These are phyloP conservation scores for Acromyrmex charruanus DNA, from an alignment of 1,140 invertebrate genomes.

Conservation along the genomic window DNA sequence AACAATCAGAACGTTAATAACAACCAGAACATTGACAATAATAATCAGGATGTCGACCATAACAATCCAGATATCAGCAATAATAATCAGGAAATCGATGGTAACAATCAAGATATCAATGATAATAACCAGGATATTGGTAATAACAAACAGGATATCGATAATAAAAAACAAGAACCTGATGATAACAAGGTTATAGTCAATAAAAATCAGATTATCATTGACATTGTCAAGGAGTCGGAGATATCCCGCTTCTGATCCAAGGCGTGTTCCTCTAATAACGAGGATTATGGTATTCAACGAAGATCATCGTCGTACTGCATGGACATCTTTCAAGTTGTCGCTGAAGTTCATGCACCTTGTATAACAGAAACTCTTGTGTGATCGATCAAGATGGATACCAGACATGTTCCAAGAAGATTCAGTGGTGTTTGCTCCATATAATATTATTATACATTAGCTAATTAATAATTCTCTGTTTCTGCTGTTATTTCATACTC, in stretches of 20 bases:
- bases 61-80: conserved; percentile 65
- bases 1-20: neutral
- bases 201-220: conserved; percentile 40
- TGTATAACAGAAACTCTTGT: conserved; percentile 39
- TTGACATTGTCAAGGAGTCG: conserved; percentile 75
- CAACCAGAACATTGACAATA: neutral
- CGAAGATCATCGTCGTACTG: conserved; percentile 1
- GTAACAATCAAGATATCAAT: neutral
- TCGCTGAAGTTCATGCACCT: neutral
- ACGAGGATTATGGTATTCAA: conserved; percentile 33
- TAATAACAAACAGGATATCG: neutral
- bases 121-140: neutral
- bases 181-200: conserved; percentile 56
- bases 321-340: conserved; percentile 8
- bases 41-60: neutral
- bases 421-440: neutral
- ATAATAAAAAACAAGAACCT: neutral
- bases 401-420: neutral
- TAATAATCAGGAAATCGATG: conserved; percentile 19
- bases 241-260: conserved; percentile 85
- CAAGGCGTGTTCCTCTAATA: conserved; percentile 19
- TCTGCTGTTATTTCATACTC: too few species aligned
- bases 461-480: neutral
- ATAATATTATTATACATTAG: neutral
- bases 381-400: conserved; percentile 8